Evolutionary conservation across 2,888 invertebrate genomes (phyloP).

Genomic region (Parthenolecanium corni): DNA sequence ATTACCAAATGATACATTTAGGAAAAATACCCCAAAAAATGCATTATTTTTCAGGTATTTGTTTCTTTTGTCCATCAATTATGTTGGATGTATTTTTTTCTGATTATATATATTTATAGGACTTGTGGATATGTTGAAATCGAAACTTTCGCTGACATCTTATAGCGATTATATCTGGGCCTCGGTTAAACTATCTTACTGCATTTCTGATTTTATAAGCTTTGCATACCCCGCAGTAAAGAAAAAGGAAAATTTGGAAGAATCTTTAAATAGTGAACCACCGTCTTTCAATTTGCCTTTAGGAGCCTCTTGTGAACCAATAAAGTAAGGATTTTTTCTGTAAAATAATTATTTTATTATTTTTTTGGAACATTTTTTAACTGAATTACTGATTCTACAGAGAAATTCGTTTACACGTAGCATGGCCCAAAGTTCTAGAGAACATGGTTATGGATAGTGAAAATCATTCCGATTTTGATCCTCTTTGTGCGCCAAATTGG

Average conservation of each 20-base stretch:
- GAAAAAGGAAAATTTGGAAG: background rate
- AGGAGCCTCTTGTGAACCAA: slow-evolving; percentile 71
- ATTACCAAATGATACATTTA: slow-evolving; percentile 81
- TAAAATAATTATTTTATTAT: background rate
- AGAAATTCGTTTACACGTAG: slow-evolving; percentile 62
- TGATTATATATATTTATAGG: slow-evolving; percentile 38
- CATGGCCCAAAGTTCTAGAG: slow-evolving; percentile 78
- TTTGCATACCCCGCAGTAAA: slow-evolving; percentile 46
- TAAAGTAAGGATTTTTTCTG: slow-evolving; percentile 41
- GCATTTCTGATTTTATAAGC: slow-evolving; percentile 51
- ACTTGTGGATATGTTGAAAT: slow-evolving; percentile 75
- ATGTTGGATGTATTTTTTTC: slow-evolving; percentile 9
- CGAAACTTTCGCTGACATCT: slow-evolving; percentile 71
- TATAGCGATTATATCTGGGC: slow-evolving; percentile 43
- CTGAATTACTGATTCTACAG: slow-evolving; percentile 38
- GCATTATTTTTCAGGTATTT: slow-evolving; percentile 63
- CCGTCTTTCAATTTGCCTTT: slow-evolving; percentile 55
- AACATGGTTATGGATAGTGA: slow-evolving; percentile 78
- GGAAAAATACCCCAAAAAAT: slow-evolving; percentile 67
- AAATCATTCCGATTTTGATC: slow-evolving; percentile 77
- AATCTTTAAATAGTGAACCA: background rate
- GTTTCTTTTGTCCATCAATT: background rate
- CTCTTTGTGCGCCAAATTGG: slow-evolving; percentile 68
- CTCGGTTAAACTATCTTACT: slow-evolving; percentile 43
- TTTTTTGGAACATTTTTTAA: slow-evolving; percentile 1